These are phyloP conservation scores for Callinectes sapidus DNA, from an alignment of 2,888 invertebrate species.

Conservation along the genomic window DNA sequence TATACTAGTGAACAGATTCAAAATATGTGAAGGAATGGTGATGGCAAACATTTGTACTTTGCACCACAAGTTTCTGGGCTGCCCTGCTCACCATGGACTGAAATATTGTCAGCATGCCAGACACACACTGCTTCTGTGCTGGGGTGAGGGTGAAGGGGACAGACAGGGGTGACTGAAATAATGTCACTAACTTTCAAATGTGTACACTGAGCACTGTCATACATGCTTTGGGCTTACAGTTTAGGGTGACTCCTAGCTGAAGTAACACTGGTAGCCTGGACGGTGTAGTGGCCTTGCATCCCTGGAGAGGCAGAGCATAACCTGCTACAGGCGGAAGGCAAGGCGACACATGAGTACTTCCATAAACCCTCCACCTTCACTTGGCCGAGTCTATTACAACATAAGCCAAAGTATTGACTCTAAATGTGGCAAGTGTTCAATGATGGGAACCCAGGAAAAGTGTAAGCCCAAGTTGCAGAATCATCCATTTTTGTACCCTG, in stretches of 20 bases:
- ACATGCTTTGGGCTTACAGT: slow-evolving; percentile 20
- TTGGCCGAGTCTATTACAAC: background rate
- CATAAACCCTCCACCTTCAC: slow-evolving; percentile 7
- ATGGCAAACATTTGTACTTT: background rate
- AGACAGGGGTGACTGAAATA: background rate
- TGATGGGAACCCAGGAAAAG: background rate
- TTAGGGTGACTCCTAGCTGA: slow-evolving; percentile 13
- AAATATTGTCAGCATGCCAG: background rate
- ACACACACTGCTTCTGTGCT: background rate
- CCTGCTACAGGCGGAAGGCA: slow-evolving; percentile 17
- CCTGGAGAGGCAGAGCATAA: slow-evolving; percentile 7
- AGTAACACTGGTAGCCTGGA: slow-evolving; percentile 21
- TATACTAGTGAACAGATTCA: background rate
- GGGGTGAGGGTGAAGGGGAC: background rate
- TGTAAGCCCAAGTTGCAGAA: background rate
- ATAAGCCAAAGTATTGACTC: background rate
- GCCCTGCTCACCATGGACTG: background rate
- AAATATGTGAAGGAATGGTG: background rate
- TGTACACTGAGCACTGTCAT: slow-evolving; percentile 20
- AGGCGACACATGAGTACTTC: background rate
- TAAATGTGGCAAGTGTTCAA: background rate
- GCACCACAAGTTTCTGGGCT: background rate
- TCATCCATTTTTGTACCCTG: background rate
- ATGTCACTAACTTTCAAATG: background rate
- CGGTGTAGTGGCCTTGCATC: slow-evolving; percentile 30